Evolutionary conservation across 1,140 invertebrate species (phyloP).

Genomic region (fruit fly (Drosophila melanogaster)): DNA sequence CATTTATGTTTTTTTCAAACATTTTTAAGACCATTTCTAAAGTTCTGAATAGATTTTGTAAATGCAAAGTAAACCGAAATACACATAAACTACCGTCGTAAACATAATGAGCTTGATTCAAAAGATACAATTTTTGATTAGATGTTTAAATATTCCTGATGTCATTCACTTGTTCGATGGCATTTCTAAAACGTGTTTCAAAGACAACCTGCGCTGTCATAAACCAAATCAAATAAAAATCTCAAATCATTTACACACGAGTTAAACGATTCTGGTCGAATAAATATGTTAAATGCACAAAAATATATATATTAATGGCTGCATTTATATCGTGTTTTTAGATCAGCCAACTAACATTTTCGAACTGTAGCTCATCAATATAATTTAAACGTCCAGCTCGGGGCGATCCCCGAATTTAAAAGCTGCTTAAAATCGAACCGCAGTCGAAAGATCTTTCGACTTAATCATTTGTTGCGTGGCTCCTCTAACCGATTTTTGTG

Average conservation of each 20-base stretch:
- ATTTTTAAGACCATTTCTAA: neutral
- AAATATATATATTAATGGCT: slow-evolving; percentile 13
- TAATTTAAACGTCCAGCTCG: slow-evolving; percentile 15
- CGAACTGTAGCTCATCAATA: slow-evolving; percentile 36
- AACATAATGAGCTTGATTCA: slow-evolving; percentile 32
- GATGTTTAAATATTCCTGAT: slow-evolving; percentile 13
- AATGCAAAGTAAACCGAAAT: slow-evolving; percentile 1
- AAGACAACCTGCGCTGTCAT: slow-evolving; percentile 2
- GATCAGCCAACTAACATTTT: neutral
- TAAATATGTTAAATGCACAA: neutral
- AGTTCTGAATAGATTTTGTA: slow-evolving; percentile 13
- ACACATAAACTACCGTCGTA: slow-evolving; percentile 20
- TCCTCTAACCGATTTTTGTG: slow-evolving; percentile 56
- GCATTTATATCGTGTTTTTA: neutral
- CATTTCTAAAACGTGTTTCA: slow-evolving; percentile 30
- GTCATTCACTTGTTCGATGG: slow-evolving; percentile 16
- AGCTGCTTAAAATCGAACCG: slow-evolving; percentile 34
- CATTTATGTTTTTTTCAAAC: neutral
- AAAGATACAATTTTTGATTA: slow-evolving; percentile 2
- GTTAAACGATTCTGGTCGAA: slow-evolving; percentile 3
- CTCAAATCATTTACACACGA: neutral
- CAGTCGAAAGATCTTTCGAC: slow-evolving; percentile 14
- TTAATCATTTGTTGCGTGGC: slow-evolving; percentile 38
- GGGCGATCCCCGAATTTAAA: slow-evolving; percentile 22
- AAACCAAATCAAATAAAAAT: slow-evolving; percentile 12